phyloP scores from a whole-genome alignment of 2,888 invertebrate genomes.

The Stenchaetothrips biformis region DNA sequence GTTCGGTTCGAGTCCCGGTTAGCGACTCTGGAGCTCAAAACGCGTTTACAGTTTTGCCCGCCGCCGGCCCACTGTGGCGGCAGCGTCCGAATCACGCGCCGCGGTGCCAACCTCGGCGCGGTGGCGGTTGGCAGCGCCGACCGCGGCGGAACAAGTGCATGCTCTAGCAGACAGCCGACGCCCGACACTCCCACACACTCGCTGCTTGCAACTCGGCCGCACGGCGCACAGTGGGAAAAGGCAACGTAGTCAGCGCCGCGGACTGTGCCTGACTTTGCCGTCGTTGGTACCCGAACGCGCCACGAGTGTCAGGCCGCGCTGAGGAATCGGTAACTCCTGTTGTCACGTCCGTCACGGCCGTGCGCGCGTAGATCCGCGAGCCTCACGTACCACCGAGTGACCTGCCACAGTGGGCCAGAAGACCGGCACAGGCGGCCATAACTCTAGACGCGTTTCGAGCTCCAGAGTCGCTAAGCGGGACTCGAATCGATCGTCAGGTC shows the following conservation, averaged over 20 bases:
- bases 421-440: too few relatives aligned
- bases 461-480: not conserved
- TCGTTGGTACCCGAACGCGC: not conserved
- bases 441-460: too few relatives aligned
- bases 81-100: not conserved
- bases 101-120: not conserved
- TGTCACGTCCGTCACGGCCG: too few relatives aligned
- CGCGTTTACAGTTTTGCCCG: too few relatives aligned
- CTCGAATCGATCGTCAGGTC: too few relatives aligned
- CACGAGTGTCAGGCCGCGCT: not conserved
- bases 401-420: too few relatives aligned
- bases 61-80: not conserved
- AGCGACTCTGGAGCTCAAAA: too few relatives aligned
- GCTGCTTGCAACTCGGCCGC: not conserved
- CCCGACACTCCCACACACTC: not conserved
- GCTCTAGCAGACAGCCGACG: slow-evolving; percentile 9
- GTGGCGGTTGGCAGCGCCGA: slow-evolving; percentile 16
- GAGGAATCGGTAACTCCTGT: not conserved
- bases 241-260: not conserved
- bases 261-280: not conserved
- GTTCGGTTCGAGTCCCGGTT: too few relatives aligned
- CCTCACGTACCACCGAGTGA: too few relatives aligned
- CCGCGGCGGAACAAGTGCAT: slow-evolving; percentile 4
- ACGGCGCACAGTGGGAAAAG: not conserved
- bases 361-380: too few relatives aligned